Evolutionary conservation across 2,113 vertebrate genomes (phyloP), one percentile per base, ranked within the genome.

Genomic region (Xenopus borealis): DNA sequence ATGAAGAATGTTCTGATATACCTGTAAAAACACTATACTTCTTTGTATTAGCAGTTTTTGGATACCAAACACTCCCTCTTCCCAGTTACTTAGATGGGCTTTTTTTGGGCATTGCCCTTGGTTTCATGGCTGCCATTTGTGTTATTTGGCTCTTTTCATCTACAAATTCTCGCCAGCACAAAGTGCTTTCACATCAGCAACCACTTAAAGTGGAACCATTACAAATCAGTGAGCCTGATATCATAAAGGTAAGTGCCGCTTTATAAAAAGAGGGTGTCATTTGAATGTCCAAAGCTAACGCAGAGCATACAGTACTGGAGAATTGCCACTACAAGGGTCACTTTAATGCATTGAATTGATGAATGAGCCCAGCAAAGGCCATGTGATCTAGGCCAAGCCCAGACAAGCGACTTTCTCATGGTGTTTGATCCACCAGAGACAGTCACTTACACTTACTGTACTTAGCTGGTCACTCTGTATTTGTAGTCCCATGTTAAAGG

Each of bases 201-300:
- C 86, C 23, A 27, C 90, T 92, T 90, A 91, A 89, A 77, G 78
- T 87, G 20, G 80, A 88, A 70, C 87, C 93, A 73, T 79, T 98
- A 66, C 93, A 96, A 81, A 95, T 98, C 84, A 92, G 92, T 79
- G 95, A 99, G 81, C 96, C 97, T 16, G 93, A 92, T 78, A 93
- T 96, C 75, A 86, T 95, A 71, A 99, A 98, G 95, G 95, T 97
- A 64, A 83, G 93, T 78, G 53, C 7, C 7, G 16, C 17, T 55
- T 7, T 27, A 3, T 27, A 27, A 27, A 27, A 27, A 27, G 1
- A 27, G 23, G 23, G 23, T 55, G 53, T n/a, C 47, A 5, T 13
- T 50, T 13, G 6, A 10, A 9, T 40, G 33, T 9, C 5, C 33
- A 6, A 40, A 40, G 47, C 47, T 50, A 50, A 27, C 3, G 47